Percentiles rank a stretch among this genome's conserved stretches.
Conservation (phyloP, 2,113 vertebrate genomes). For the Ceratotherium simum region DNA sequence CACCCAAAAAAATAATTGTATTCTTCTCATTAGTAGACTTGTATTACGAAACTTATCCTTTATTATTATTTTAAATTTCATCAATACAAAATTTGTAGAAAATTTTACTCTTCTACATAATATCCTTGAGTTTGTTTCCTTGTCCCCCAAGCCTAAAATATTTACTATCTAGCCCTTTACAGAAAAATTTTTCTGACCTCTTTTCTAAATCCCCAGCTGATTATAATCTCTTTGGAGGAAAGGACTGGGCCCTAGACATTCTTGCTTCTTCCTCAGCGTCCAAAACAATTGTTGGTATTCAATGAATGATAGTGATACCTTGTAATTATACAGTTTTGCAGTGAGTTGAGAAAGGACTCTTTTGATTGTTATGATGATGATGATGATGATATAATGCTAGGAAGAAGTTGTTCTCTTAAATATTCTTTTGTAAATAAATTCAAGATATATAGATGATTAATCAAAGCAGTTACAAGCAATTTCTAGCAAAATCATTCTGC, state of each 20-base stretch:
- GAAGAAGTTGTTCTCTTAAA: neutral
- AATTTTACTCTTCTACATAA: neutral
- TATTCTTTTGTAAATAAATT: conserved; percentile 3
- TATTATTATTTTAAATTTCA: conserved; percentile 2
- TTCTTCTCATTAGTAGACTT: neutral
- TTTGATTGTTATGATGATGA: neutral
- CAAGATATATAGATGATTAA: conserved; percentile 12
- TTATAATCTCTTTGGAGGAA: neutral
- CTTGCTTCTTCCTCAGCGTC: neutral
- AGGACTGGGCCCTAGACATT: neutral
- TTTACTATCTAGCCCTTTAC: neutral
- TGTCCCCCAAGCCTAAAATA: neutral
- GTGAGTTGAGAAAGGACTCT: neutral
- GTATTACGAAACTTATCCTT: neutral
- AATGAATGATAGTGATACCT: neutral
- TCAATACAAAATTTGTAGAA: neutral
- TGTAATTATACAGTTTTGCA: neutral
- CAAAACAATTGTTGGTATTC: neutral
- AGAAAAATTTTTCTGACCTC: neutral
- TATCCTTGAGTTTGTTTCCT: neutral
- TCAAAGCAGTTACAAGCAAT: neutral
- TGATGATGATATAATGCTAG: neutral
- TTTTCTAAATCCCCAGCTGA: neutral
- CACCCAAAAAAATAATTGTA: neutral
- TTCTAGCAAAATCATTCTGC: conserved; percentile 2